phyloP scores from a whole-genome alignment of 2,113 vertebrate species.

The Callorhinus ursinus region DNA sequence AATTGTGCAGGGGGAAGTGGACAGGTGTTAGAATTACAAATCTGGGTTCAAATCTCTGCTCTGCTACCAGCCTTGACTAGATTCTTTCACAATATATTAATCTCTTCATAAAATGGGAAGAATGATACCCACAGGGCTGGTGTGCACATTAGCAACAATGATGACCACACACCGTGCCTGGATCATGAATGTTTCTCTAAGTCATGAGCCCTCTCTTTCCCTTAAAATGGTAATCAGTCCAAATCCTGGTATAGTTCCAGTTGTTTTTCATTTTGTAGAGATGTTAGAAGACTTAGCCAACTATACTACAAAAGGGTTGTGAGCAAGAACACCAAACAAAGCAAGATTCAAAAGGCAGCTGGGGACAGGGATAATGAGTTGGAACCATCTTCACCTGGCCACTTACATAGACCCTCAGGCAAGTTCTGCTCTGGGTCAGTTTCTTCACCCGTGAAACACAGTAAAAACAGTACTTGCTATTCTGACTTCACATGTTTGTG shows the following conservation, averaged over 20 bases:
- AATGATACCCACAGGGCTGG: not conserved
- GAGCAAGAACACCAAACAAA: not conserved
- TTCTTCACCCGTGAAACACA: not conserved
- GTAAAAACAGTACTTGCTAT: slow-evolving; percentile 7
- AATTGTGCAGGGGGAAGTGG: not conserved
- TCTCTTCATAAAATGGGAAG: not conserved
- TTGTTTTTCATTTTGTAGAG: not conserved
- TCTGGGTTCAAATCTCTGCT: not conserved
- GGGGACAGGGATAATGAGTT: not conserved
- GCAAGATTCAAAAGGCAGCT: not conserved
- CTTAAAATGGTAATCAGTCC: not conserved
- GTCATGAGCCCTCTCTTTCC: not conserved
- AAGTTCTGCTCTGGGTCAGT: not conserved
- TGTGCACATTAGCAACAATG: not conserved
- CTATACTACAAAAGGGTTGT: not conserved
- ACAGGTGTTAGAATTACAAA: not conserved
- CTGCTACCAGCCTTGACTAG: not conserved
- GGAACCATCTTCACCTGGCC: too few relatives aligned
- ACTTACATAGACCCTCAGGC: not conserved
- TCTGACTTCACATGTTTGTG: slow-evolving; percentile 28
- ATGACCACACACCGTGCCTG: too few relatives aligned
- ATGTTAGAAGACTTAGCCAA: not conserved
- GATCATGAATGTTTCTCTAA: not conserved
- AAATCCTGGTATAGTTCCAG: not conserved
- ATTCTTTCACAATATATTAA: not conserved